Percentiles rank a stretch among this genome's conserved stretches.
Conservation (phyloP, 2,797 vertebrate genomes). For the Lacerta agilis region DNA sequence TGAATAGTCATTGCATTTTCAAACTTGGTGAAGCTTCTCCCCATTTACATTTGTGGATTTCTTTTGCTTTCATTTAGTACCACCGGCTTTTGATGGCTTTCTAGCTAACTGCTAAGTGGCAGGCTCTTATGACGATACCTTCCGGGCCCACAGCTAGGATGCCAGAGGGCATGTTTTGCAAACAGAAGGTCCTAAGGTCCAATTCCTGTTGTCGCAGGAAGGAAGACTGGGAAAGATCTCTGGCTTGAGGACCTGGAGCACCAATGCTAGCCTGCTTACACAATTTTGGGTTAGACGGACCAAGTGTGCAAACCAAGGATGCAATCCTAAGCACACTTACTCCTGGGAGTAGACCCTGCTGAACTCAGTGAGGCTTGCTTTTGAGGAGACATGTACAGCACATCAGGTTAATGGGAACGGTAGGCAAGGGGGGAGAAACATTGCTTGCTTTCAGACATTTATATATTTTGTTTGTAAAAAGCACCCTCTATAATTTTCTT, state of each 20-base stretch:
- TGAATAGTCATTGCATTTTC: not conserved
- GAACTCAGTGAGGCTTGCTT: not conserved
- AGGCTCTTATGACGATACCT: not conserved
- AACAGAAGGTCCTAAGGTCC: not conserved
- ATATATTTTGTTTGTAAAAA: not conserved
- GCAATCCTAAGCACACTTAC: not conserved
- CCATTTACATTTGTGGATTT: not conserved
- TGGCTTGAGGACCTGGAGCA: not conserved
- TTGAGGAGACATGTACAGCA: not conserved
- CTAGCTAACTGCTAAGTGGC: not conserved
- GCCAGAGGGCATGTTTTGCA: not conserved
- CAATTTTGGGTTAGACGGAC: not conserved
- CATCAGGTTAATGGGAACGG: not conserved
- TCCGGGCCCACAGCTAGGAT: not conserved
- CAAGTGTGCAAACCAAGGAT: not conserved
- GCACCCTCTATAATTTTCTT: not conserved
- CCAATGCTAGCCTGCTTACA: not conserved
- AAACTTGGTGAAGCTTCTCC: not conserved
- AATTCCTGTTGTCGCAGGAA: not conserved
- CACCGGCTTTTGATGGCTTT: not conserved
- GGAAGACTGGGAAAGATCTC: not conserved
- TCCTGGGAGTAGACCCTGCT: not conserved
- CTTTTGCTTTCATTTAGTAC: not conserved
- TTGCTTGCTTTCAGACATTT: not conserved
- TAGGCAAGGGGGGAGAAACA: not conserved